Base-by-base conservation (phyloP, 2,113 vertebrate genomes). In the Sylvia atricapilla region DNA sequence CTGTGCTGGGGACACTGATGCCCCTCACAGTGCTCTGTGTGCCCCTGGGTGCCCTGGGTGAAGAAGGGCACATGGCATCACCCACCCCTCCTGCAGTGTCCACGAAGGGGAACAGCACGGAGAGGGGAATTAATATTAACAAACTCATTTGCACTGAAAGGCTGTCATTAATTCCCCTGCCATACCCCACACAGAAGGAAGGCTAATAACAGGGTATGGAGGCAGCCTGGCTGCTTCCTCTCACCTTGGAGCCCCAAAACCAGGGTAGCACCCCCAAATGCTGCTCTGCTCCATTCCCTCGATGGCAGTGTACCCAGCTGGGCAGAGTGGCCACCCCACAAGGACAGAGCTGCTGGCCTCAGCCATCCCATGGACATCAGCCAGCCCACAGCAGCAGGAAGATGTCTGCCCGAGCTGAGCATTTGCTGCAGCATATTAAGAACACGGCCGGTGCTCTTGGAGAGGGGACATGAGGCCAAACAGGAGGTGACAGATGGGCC, bases 301-400 rank as follows among this genome's bases (percentile, higher is more conserved):
- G 1, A 7, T 10, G 53, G 52, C 1, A 2, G 20, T 13, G 41
- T n/a, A 13, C 11, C 43, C 68, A 55, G 22, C 6, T 8, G 28
- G 58, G 73, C 31, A 46, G 56, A 50, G 47, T 2, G 8, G 18
- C 25, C 77, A n/a, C 23, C 13, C 52, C 1, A 0, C 4, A 14
- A 33, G 85, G 68, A 46, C 0, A 0, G 53, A 63, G 39, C 20
- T 2, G 1, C 68, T 0, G 0, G 39, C 15, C 44, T 16, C 0
- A 0, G 56, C 41, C 70, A 83, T 8, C 20, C 69, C n/a, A 1
- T 8, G 35, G 85, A 3, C 35, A 15, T 4, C 74, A 69, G 87
- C 80, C 13, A 4, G 78, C 46, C 49, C 55, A 24, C 7, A 1
- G 92, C 66, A 95, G 91, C 67, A 28, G 73, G 66, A 64, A 87